Evolutionary conservation across 1,140 invertebrate genomes (phyloP), one percentile per base, ranked within the genome.

Genomic region (Ericerus pela): DNA sequence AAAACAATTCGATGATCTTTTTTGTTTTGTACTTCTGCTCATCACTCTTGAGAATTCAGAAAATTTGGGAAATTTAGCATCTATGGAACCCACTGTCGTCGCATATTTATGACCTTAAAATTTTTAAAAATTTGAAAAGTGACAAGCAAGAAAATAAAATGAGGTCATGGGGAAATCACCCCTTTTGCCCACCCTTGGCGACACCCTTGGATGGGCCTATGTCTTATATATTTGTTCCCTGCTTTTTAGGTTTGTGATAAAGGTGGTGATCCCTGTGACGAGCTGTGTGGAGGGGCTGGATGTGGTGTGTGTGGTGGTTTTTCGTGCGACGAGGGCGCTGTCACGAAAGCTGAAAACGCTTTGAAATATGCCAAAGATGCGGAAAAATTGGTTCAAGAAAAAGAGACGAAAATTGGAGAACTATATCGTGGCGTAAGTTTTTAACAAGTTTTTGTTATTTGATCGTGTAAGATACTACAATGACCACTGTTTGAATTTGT

Each of bases 271-370:
- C 82, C 83, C 33, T 97, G 94, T 69, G 90, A 96, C 66, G 68
- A 70, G 52, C 75, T 92, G 28, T 98, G 94, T 72, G 94, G 94
- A 29, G 94, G 94, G 18, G 93, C 90, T 37, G 90, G 89, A 0
- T 98, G 94, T 71, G 82, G 79, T 27, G 79, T 78, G 65, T 97
- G 94, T 72, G 92, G 91, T 52, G 88, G 85, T 12, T 72, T 92
- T 26, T 86, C 88, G 16, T 97, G 94, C 68, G 85, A 88, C 60
- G 72, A 81, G 62, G 93, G 93, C 1, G 88, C 93, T 22, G 78
- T 90, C 3, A 85, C 84, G 2, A 89, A 85, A 65, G 86, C 90
- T 3, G 80, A 83, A 58, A 82, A 83, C 65, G 90, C 93, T 11
- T 71, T 93, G 16, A 81, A 84, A 59, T 79, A 88, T 60, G 88